Conservation (phyloP, 2,113 vertebrate species). For the Ctenodactylus gundi region DNA sequence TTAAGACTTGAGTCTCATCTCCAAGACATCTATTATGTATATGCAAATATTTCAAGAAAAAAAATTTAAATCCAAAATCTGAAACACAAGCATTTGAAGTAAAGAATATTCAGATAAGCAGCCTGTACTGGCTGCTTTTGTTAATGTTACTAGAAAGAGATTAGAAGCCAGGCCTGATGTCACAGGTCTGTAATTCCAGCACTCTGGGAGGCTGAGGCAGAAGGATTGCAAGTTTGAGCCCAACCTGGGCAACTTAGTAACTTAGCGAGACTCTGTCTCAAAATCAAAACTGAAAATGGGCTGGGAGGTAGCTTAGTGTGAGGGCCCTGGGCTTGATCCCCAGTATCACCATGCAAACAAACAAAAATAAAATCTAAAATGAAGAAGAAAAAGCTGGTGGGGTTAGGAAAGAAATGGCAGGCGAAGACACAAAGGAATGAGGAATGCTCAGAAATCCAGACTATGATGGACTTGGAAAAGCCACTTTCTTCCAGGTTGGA, state of each 20-base stretch:
- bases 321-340: no score
- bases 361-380: no score
- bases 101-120: not conserved
- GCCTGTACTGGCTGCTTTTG: not conserved
- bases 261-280: no score
- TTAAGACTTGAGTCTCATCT: not conserved
- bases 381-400: no score
- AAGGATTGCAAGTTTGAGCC: no score
- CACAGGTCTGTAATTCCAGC: no score
- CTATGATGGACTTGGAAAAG: not conserved
- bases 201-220: no score
- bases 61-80: not conserved
- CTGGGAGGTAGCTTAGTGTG: no score
- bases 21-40: not conserved
- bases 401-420: not conserved
- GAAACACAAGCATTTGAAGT: not conserved
- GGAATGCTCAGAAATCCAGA: not conserved
- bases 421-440: not conserved
- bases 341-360: no score
- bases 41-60: not conserved
- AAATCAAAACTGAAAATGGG: no score
- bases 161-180: no score
- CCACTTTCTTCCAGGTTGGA: not conserved
- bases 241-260: no score
- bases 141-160: not conserved